Percentiles rank a stretch among this genome's conserved stretches.
Conservation (phyloP, 2,113 vertebrate species). For the Orientallactaga bullata region DNA sequence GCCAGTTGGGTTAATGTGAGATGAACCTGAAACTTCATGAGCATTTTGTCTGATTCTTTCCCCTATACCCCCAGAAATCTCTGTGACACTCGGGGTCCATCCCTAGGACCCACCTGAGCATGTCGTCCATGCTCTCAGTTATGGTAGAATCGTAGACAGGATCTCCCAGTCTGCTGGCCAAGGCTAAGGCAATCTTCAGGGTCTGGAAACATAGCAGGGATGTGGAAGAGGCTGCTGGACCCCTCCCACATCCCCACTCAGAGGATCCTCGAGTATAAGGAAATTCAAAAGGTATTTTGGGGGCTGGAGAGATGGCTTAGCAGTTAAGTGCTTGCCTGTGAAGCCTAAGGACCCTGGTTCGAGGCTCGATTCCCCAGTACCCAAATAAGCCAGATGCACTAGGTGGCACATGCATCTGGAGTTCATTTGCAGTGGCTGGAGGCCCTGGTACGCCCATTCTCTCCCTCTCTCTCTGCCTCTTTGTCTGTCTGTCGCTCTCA, state of each 20-base stretch:
- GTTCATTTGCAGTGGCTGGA: too few species aligned
- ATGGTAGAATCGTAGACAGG: slow-evolving; percentile 91
- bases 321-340: too few species aligned
- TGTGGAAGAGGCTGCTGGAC: slow-evolving; percentile 45
- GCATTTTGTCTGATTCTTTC: slow-evolving; percentile 30
- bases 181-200: slow-evolving; percentile 94
- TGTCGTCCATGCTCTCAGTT: slow-evolving; percentile 89
- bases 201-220: slow-evolving; percentile 87
- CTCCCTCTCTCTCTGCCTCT: too few species aligned
- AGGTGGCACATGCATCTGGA: too few species aligned
- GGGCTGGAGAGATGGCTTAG: too few species aligned
- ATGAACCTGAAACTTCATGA: slow-evolving; percentile 9
- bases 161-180: slow-evolving; percentile 94
- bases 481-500: too few species aligned
- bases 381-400: too few species aligned
- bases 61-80: neutral
- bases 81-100: neutral
- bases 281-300: slow-evolving; percentile 41
- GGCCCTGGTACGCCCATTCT: too few species aligned
- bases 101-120: slow-evolving; percentile 92
- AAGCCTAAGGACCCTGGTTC: too few species aligned
- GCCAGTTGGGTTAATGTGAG: neutral
- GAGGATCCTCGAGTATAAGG: neutral
- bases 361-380: too few species aligned
- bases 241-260: slow-evolving; percentile 10